A percentile compares a stretch with the other conserved stretches of the same genome.
Conservation (phyloP, 2,888 invertebrate species). For the Phyllotreta striolata region DNA sequence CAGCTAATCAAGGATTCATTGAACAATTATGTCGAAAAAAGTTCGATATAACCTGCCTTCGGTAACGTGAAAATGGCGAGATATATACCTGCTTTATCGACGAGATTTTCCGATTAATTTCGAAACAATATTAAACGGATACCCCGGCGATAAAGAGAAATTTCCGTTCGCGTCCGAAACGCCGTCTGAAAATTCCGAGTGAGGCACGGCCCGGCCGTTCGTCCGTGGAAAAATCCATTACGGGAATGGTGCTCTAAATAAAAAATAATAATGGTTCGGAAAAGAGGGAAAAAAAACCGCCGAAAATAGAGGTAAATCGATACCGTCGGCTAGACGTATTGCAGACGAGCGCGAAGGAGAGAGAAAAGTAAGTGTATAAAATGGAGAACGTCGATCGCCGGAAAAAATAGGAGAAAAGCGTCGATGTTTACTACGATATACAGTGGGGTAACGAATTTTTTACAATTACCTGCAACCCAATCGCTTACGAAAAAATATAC, state of each 20-base stretch:
- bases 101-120: background rate
- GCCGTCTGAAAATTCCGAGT: conserved; percentile 29
- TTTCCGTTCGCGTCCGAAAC: conserved; percentile 26
- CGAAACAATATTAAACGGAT: background rate
- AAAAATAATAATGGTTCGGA: conserved; percentile 40
- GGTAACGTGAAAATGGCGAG: too few species aligned
- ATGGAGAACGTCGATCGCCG: conserved; percentile 28
- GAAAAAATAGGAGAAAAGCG: conserved; percentile 25
- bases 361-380: conserved; percentile 39
- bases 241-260: conserved; percentile 40
- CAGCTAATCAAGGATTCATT: background rate
- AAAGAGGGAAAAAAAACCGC: conserved; percentile 37
- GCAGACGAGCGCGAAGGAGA: conserved; percentile 48
- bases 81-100: too few species aligned
- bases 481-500: too few species aligned
- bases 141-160: conserved; percentile 6
- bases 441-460: conserved; percentile 6
- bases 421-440: conserved; percentile 19
- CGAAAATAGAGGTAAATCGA: conserved; percentile 48
- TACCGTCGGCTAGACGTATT: conserved; percentile 51
- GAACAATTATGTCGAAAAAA: too few species aligned
- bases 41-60: too few species aligned
- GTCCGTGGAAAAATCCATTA: conserved; percentile 39
- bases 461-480: too few species aligned
- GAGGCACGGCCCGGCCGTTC: conserved; percentile 19